Base-by-base conservation (phyloP, 1,140 invertebrate species). In the Bombus confusus region DNA sequence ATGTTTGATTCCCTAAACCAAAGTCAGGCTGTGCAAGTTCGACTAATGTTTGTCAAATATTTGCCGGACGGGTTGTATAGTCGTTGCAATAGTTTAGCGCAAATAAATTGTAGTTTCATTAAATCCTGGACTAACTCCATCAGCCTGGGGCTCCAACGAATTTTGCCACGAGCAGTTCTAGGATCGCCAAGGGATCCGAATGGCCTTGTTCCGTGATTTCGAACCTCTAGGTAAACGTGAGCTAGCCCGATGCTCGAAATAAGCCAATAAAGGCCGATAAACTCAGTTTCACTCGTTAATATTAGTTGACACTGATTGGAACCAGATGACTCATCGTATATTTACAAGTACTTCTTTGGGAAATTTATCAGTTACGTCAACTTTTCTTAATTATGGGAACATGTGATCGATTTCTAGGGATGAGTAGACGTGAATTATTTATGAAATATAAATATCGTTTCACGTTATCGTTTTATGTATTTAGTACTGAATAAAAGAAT, bases 31-130 rank as follows among this genome's bases (percentile, higher is more conserved):
- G 1, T 6, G 2, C 8, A 77, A 77, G 41, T 68, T 83, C 28
- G 43, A 77, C 62, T 77, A 77, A 83, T 66, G 62, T 68, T 68
- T 68, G 62, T 39, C 81, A 77, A 57, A 83, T 75, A 68, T 83
- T 77, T 83, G 43, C 57, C 12, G 1, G 41, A 8, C 43, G 34
- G 68, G 81, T 83, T 76, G 13, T 43, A 25, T 18, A 66, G 80
- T 28, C 18, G 41, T 3, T 52, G 41, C 62, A 68, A 47, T 59
- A 68, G 81, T 83, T 68, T 66, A 52, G 18, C 6, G 34, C 81
- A 68, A 77, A 83, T 76, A 77, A 83, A 83, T 83, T 76, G 73
- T 76, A 76, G 52, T 68, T 77, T 52, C 73, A 68, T 83, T 83
- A 52, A 76, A 77, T 68, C 43, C 43, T 1, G 3, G 31, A 3